phyloP scores from a whole-genome alignment of 2,113 vertebrate genomes.

The Nerophis ophidion region DNA sequence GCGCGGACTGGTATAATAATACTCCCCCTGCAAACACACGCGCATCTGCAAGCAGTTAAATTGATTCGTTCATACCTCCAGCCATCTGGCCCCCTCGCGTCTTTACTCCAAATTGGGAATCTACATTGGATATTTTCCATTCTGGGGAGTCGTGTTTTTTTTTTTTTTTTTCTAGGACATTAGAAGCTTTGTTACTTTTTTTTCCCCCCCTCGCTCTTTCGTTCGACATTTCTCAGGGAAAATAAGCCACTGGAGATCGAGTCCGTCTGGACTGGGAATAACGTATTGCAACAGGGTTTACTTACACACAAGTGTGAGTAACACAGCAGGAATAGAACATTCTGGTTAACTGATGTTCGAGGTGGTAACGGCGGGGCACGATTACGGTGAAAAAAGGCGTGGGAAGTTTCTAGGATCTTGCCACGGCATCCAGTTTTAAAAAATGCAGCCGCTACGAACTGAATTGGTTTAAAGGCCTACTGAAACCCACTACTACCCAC shows the following conservation, averaged over 20 bases:
- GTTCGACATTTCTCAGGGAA: conserved; percentile 40
- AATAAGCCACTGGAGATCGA: conserved; percentile 39
- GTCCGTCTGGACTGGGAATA: conserved; percentile 38
- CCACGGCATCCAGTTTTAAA: background rate
- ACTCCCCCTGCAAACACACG: conserved; percentile 5
- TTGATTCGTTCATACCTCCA: conserved; percentile 58
- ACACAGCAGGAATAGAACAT: conserved; percentile 47
- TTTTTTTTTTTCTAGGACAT: conserved; percentile 42
- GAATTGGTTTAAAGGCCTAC: too few relatives aligned
- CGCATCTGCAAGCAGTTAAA: conserved; percentile 71
- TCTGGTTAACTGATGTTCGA: conserved; percentile 30
- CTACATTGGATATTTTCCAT: conserved; percentile 56
- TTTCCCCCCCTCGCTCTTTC: conserved; percentile 6
- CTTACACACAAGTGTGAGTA: conserved; percentile 37
- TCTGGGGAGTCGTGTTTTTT: conserved; percentile 43
- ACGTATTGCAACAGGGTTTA: conserved; percentile 43
- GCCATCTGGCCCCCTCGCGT: conserved; percentile 56
- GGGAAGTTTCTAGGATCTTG: background rate
- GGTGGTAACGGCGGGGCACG: conserved; percentile 1
- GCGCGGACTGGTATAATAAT: background rate
- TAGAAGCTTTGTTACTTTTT: conserved; percentile 39
- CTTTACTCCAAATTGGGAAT: conserved; percentile 57
- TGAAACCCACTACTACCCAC: too few relatives aligned
- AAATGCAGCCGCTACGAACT: background rate
- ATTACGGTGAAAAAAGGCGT: background rate